Percentiles rank a stretch among this genome's conserved stretches.
phyloP scores from a whole-genome alignment of 2,888 invertebrate genomes.

The Opisthograptis luteolata region DNA sequence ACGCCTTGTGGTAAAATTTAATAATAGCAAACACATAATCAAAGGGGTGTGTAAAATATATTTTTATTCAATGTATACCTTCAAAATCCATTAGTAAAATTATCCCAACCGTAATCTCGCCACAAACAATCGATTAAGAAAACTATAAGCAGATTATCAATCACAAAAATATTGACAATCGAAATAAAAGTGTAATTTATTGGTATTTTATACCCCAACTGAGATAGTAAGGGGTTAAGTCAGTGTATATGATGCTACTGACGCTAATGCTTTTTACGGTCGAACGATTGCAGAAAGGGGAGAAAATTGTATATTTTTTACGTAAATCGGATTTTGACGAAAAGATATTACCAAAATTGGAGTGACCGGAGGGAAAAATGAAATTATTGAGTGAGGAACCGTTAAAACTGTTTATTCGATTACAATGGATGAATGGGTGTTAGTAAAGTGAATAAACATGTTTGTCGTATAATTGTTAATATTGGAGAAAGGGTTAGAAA shows the following conservation, averaged over 20 bases:
- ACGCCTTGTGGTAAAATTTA: no score
- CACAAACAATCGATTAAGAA: slow-evolving; percentile 67
- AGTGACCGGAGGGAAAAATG: slow-evolving; percentile 72
- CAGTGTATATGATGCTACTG: slow-evolving; percentile 16
- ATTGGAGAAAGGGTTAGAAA: no score
- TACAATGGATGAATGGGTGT: slow-evolving; percentile 58
- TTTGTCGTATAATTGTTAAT: slow-evolving; percentile 29
- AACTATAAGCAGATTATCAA: slow-evolving; percentile 61
- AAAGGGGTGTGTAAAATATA: slow-evolving; percentile 59
- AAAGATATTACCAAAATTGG: slow-evolving; percentile 72
- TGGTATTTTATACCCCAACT: slow-evolving; percentile 38
- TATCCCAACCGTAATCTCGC: slow-evolving; percentile 62
- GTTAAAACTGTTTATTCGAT: slow-evolving; percentile 70
- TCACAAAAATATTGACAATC: slow-evolving; percentile 56
- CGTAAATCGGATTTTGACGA: slow-evolving; percentile 75
- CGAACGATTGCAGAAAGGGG: slow-evolving; percentile 58
- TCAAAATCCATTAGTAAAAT: slow-evolving; percentile 47
- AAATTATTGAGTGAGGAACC: slow-evolving; percentile 69
- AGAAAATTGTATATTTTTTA: slow-evolving; percentile 61
- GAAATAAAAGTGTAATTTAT: slow-evolving; percentile 46
- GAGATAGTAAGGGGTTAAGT: slow-evolving; percentile 17
- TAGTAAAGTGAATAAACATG: slow-evolving; percentile 47
- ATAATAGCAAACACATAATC: slow-evolving; percentile 43
- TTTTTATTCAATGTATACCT: slow-evolving; percentile 45
- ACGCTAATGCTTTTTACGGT: slow-evolving; percentile 54